A percentile compares a stretch with the other conserved stretches of the same genome.
phyloP scores from a whole-genome alignment of 2,797 vertebrate genomes.

The Anableps anableps region DNA sequence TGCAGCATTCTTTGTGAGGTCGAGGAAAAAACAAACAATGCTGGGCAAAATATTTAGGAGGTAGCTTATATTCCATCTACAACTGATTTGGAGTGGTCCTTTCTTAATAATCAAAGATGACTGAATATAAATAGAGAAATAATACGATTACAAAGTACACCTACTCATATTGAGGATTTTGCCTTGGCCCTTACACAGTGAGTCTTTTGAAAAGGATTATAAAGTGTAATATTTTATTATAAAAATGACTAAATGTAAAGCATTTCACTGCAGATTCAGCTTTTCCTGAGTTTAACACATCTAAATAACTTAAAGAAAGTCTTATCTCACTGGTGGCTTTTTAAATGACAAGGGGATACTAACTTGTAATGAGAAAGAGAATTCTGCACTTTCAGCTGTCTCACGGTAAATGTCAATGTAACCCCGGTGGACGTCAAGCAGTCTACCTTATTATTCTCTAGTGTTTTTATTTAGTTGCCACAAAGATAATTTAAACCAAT shows the following conservation, averaged over 20 bases:
- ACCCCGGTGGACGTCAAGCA: background rate
- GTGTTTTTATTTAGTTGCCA: background rate
- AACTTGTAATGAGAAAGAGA: background rate
- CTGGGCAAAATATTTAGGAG: background rate
- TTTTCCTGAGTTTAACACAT: background rate
- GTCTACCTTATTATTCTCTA: background rate
- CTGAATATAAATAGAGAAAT: background rate
- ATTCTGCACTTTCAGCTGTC: background rate
- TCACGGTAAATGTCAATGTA: slow-evolving; percentile 2
- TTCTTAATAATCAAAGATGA: too few relatives aligned
- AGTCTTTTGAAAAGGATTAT: background rate
- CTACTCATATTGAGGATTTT: background rate
- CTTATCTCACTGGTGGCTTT: background rate
- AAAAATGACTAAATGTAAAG: background rate
- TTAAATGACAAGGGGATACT: background rate
- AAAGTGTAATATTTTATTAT: background rate
- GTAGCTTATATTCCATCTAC: background rate
- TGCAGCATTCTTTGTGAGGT: background rate
- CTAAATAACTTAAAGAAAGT: background rate
- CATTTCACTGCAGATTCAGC: background rate
- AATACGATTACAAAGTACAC: background rate
- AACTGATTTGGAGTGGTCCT: background rate
- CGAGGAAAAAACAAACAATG: background rate
- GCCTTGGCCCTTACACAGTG: background rate
- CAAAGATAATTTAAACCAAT: background rate